Percentiles rank a stretch among this genome's conserved stretches.
phyloP scores from a whole-genome alignment of 1,140 invertebrate species.

The Drosophila teissieri region DNA sequence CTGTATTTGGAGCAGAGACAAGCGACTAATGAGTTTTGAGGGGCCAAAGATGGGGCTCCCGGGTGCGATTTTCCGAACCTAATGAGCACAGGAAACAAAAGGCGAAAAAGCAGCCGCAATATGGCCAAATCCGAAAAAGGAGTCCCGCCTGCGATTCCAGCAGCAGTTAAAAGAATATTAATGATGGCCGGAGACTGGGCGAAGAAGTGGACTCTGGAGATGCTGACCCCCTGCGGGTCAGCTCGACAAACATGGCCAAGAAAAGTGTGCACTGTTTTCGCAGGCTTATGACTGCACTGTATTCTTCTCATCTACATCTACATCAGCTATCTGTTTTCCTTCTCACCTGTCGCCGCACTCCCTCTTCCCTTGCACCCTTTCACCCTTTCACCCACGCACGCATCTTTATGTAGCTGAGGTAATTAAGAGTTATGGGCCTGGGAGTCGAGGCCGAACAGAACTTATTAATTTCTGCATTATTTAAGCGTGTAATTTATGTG shows the following conservation, averaged over 20 bases:
- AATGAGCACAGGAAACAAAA: conserved; percentile 52
- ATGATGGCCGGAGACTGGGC: conserved; percentile 5
- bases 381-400: conserved; percentile 22
- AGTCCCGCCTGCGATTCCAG: conserved; percentile 8
- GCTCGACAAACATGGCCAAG: conserved; percentile 21
- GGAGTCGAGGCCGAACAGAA: conserved; percentile 46
- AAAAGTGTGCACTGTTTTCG: conserved; percentile 20
- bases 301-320: neutral
- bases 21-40: conserved; percentile 70
- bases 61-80: conserved; percentile 35
- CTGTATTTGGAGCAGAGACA: conserved; percentile 29
- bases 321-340: neutral
- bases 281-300: conserved; percentile 30
- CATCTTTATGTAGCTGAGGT: conserved; percentile 21
- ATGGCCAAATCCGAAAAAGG: conserved; percentile 18
- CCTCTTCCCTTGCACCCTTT: neutral
- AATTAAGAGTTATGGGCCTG: conserved; percentile 72
- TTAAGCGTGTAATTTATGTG: conserved; percentile 80
- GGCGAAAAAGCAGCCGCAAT: conserved; percentile 34
- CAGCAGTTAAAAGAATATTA: conserved; percentile 38
- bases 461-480: conserved; percentile 83
- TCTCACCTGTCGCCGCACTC: neutral
- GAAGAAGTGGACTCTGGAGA: neutral
- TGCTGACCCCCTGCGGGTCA: neutral
- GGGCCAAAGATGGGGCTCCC: conserved; percentile 42